These are phyloP conservation scores for Dynastes hyllus DNA, from an alignment of 2,888 invertebrate genomes.

Conservation along the genomic window DNA sequence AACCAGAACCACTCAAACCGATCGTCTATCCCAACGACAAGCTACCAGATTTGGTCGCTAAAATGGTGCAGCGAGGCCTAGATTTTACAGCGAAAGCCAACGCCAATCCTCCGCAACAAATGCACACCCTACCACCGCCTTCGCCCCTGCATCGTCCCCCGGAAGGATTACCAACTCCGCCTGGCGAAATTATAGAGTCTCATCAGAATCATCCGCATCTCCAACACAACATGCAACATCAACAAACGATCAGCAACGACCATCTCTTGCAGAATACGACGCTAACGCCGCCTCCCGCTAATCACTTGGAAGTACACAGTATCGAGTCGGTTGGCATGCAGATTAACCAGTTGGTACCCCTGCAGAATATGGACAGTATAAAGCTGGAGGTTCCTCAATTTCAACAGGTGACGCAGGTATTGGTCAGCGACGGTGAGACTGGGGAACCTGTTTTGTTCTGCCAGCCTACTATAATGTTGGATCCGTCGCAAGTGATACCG, in stretches of 20 bases:
- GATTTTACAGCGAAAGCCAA: conserved; percentile 61
- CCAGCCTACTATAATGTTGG: conserved; percentile 66
- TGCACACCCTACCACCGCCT: background rate
- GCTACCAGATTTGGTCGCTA: conserved; percentile 65
- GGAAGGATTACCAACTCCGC: background rate
- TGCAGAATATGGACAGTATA: conserved; percentile 62
- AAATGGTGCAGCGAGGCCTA: conserved; percentile 66
- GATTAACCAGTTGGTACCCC: conserved; percentile 59
- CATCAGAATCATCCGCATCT: background rate
- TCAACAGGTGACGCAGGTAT: conserved; percentile 63
- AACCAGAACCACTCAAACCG: conserved; percentile 64
- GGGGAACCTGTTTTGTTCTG: conserved; percentile 66
- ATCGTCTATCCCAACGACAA: conserved; percentile 62
- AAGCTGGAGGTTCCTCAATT: conserved; percentile 62
- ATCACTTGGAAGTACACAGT: conserved; percentile 58
- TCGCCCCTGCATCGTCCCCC: background rate
- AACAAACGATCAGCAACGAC: conserved; percentile 1
- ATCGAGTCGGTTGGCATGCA: conserved; percentile 58
- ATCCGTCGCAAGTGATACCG: conserved; percentile 66
- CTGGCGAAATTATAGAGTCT: background rate
- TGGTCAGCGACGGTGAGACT: conserved; percentile 63
- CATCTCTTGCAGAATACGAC: conserved; percentile 6
- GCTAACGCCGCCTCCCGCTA: background rate
- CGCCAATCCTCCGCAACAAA: conserved; percentile 1
- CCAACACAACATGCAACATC: background rate